Base-by-base conservation (phyloP, 2,888 invertebrate species). In the Campaea margaritaria region DNA sequence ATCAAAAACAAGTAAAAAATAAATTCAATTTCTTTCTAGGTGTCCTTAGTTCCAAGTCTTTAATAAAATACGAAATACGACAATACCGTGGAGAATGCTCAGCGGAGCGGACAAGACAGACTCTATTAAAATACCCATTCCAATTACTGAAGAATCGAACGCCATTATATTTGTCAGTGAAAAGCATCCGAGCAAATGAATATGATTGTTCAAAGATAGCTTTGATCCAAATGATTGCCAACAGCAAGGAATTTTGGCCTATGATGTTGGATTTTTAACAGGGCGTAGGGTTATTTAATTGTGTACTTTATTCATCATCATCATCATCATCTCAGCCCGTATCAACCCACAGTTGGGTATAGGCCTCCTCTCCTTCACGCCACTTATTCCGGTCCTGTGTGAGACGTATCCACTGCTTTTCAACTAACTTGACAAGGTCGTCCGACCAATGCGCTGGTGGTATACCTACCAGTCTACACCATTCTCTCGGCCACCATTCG, bases 101-200 rank as follows among this genome's bases (percentile, higher is more conserved):
- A 55, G 44, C 43, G 65, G 58, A 58, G 62, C 57, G 51, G 46
- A 59, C 61, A 63, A 43, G 64, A 64, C 64, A 53, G 61, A 58
- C 52, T 64, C 64, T 67, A 74, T 71, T 74, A 71, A 70, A 71
- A 71, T 70, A 68, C 66, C 59, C 68, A 63, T 67, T 65, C 60
- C 74, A 72, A 72, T 72, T 74, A 72, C 58, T 49, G 61, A 47
- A 55, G 58, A 61, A 70, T 68, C 57, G 68, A 71, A 72, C 53
- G 54, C 62, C 64, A 66, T 68, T 70, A 54, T 55, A 45, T 58
- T 47, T 49, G 59, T 36, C 45, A n/a, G 50, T 16, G 49, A 45
- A 58, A 61, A 60, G 46, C 60, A 55, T 41, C 56, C 41, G 58
- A 60, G 41, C 63, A 51, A 47, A 62, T 51, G 54, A 58, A 63